Base-by-base conservation (phyloP, 2,797 vertebrate species). In the Neosilurus mollespiculum region DNA sequence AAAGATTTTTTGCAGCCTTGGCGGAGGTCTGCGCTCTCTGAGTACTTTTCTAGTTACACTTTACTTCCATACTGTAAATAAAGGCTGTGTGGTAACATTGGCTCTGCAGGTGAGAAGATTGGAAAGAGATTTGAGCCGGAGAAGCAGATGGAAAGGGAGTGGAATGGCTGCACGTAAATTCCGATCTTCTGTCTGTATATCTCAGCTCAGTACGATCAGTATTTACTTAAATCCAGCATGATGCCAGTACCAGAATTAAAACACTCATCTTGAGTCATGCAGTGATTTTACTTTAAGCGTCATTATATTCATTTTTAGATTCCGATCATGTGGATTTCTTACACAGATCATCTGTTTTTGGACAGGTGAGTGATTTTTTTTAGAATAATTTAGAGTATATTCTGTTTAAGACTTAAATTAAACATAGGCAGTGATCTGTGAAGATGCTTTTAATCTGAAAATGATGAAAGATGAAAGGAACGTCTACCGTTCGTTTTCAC, bases 111-210 rank as follows among this genome's bases (percentile, higher is more conserved):
- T 93, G 72, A 93, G 94, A 89, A 92, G 91, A 87, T 90, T 92
- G 54, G 90, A 93, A 70, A 80, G 83, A 86, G 95, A 91, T 73
- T 90, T 2, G 88, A 93, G 88, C 91, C 89, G 82, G 87, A 84
- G 85, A 70, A 86, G 83, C 86, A 89, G 77, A 78, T 90, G 89
- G 87, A 80, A 91, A 90, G 88, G 89, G 89, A 91, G 86, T 81
- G 84, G 91, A 81, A 83, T 92, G 87, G 89, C 84, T 22, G 78
- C 86, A 83, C 95, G 94, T 78, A 94, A 92, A 86, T 95, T 95
- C 94, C 95, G 96, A 16, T 93, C 95, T 0, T 94, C 96, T 79
- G 93, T 95, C 89, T 96, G 93, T 90, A 95, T 96, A 87, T 96
- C 87, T 89, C 96, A 97, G 90, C 94, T 97, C 89, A 95, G 97